phyloP scores from a whole-genome alignment of 92 coral and sea anemone species.

The Parazoanthus swiftii region DNA sequence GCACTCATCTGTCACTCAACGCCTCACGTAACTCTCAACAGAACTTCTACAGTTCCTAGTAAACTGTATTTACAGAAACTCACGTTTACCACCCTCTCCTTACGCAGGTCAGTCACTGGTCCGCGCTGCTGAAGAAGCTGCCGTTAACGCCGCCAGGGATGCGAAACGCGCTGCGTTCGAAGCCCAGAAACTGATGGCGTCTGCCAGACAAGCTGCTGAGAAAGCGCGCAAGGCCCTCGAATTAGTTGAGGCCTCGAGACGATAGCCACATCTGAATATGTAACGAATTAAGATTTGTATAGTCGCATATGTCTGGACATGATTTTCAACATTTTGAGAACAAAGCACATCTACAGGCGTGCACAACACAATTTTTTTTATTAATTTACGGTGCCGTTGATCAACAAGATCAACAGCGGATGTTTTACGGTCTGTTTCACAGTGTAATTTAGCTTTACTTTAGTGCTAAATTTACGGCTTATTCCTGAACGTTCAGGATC shows the following conservation, averaged over 20 bases:
- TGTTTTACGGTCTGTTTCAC: too few relatives aligned
- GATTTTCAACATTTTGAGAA: background rate
- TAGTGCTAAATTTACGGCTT: too few relatives aligned
- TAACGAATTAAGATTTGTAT: background rate
- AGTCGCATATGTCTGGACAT: background rate
- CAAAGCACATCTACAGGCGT: background rate
- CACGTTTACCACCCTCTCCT: too few relatives aligned
- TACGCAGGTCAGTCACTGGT: slow-evolving; percentile 58
- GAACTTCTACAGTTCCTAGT: too few relatives aligned
- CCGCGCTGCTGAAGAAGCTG: slow-evolving; percentile 84
- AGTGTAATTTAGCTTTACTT: too few relatives aligned
- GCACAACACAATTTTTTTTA: background rate
- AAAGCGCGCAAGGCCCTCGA: slow-evolving; percentile 71
- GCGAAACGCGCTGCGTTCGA: slow-evolving; percentile 80
- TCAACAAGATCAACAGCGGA: too few relatives aligned
- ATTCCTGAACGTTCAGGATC: background rate
- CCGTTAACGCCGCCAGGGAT: slow-evolving; percentile 82
- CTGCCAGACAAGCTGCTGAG: slow-evolving; percentile 71
- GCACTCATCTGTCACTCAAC: too few relatives aligned
- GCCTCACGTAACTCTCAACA: too few relatives aligned
- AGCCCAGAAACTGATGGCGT: slow-evolving; percentile 70
- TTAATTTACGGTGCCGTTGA: too few relatives aligned
- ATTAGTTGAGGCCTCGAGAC: slow-evolving; percentile 51
- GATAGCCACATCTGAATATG: background rate
- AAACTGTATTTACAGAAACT: too few relatives aligned